These are phyloP conservation scores for Temnopleurus reevesii DNA, from an alignment of 53 echinoderm and acorn worm species.

Conservation along the genomic window DNA sequence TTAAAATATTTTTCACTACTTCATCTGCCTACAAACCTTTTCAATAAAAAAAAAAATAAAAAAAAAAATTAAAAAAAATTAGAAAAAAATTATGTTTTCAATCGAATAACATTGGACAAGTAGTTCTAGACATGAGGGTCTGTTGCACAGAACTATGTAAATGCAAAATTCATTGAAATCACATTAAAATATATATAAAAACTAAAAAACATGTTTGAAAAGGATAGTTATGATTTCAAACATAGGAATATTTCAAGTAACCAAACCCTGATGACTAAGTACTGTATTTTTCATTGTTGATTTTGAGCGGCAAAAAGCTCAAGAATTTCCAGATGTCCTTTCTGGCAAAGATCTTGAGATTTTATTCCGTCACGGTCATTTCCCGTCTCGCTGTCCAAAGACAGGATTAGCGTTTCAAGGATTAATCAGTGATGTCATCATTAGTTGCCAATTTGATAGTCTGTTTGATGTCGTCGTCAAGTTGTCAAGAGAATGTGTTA, in stretches of 20 bases:
- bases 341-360: background rate
- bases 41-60: too few relatives aligned
- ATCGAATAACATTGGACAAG: background rate
- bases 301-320: background rate
- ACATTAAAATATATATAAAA: too few relatives aligned
- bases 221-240: too few relatives aligned
- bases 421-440: constrained; percentile 9
- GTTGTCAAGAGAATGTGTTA: background rate
- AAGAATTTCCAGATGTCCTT: constrained; percentile 33
- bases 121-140: too few relatives aligned
- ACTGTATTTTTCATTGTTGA: constrained; percentile 31
- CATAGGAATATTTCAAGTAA: too few relatives aligned
- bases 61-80: too few relatives aligned
- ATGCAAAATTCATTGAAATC: too few relatives aligned
- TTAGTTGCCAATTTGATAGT: background rate
- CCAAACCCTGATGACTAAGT: background rate
- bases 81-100: background rate
- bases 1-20: background rate
- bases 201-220: too few relatives aligned
- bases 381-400: background rate
- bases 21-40: background rate
- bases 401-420: background rate
- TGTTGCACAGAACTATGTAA: too few relatives aligned
- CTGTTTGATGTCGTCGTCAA: background rate
- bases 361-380: background rate